phyloP scores from a whole-genome alignment of 1,140 invertebrate genomes.

The Drosophila bifasciata region DNA sequence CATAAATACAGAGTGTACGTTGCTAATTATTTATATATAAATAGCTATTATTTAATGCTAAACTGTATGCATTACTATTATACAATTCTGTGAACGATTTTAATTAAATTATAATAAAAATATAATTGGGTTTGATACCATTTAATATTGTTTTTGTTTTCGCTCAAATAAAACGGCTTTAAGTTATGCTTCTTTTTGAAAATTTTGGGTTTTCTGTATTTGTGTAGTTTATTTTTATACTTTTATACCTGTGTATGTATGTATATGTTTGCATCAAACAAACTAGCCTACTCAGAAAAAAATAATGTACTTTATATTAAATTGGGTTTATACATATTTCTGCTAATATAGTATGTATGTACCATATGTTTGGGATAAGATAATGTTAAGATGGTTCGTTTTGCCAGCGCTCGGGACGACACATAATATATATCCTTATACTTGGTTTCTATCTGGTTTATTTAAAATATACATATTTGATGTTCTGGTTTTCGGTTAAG shows the following conservation, averaged over 20 bases:
- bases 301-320: slow-evolving; percentile 51
- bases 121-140: slow-evolving; percentile 15
- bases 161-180: slow-evolving; percentile 13
- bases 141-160: slow-evolving; percentile 5
- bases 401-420: neutral
- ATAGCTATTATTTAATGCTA: slow-evolving; percentile 4
- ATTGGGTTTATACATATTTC: slow-evolving; percentile 62
- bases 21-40: slow-evolving; percentile 3
- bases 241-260: slow-evolving; percentile 22
- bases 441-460: neutral
- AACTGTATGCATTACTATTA: slow-evolving; percentile 29
- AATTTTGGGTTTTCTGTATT: slow-evolving; percentile 10
- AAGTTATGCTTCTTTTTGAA: slow-evolving; percentile 12
- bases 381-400: slow-evolving; percentile 29
- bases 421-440: neutral
- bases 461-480: neutral
- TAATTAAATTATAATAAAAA: slow-evolving; percentile 31
- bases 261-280: slow-evolving; percentile 59
- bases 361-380: slow-evolving; percentile 41
- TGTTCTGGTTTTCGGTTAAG: neutral
- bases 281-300: slow-evolving; percentile 67
- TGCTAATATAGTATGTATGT: slow-evolving; percentile 51
- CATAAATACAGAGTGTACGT: too few relatives aligned
- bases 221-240: neutral
- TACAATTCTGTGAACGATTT: slow-evolving; percentile 45